A percentile compares a stretch with the other conserved stretches of the same genome.
phyloP scores from a whole-genome alignment of 2,888 invertebrate genomes.

The Tuta absoluta region DNA sequence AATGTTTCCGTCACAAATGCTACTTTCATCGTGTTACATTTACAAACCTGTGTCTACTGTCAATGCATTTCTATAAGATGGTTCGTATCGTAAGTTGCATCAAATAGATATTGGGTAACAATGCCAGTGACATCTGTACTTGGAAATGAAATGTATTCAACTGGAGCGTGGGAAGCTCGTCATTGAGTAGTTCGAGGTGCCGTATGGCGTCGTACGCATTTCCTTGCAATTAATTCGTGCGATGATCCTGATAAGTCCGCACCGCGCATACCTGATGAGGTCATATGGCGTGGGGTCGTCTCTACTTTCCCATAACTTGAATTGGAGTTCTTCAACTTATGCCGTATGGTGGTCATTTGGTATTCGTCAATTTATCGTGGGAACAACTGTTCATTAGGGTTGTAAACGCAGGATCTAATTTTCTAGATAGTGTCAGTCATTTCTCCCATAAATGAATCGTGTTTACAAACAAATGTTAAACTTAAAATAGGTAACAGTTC shows the following conservation, averaged over 20 bases:
- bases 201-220: conserved; percentile 68
- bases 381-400: conserved; percentile 13
- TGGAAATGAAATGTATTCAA: conserved; percentile 9
- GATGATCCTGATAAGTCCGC: conserved; percentile 71
- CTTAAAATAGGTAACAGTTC: not conserved
- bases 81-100: not conserved
- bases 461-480: not conserved
- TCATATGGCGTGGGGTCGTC: conserved; percentile 59
- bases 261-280: conserved; percentile 68
- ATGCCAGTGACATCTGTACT: conserved; percentile 15
- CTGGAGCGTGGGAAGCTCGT: conserved; percentile 63
- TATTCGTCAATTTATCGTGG: conserved; percentile 23
- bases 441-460: not conserved
- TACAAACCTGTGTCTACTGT: not conserved
- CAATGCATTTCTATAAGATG: conserved; percentile 17
- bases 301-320: conserved; percentile 63
- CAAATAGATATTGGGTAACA: conserved; percentile 17
- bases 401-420: not conserved
- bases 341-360: conserved; percentile 18
- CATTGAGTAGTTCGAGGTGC: conserved; percentile 52
- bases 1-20: conserved; percentile 21
- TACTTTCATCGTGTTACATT: conserved; percentile 2
- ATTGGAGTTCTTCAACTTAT: conserved; percentile 20
- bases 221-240: conserved; percentile 77
- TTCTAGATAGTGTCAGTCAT: not conserved